phyloP scores from a whole-genome alignment of 1,140 invertebrate species.

The Solenopsis fugax region DNA sequence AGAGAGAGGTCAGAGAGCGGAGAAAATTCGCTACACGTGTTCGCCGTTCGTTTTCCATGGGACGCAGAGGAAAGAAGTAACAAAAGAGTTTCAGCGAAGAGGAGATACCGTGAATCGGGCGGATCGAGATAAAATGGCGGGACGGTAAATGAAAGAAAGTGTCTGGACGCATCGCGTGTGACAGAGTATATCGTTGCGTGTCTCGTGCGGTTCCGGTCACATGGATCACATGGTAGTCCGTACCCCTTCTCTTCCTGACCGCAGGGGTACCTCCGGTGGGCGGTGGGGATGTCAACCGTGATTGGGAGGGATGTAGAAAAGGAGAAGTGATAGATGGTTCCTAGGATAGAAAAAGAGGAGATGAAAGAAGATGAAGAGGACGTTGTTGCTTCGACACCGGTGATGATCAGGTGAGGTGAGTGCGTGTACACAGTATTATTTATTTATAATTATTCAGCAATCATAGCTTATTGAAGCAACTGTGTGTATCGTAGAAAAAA shows the following conservation, averaged over 20 bases:
- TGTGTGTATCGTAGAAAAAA: background rate
- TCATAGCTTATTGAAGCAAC: background rate
- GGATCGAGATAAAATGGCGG: background rate
- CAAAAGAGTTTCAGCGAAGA: background rate
- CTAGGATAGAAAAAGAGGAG: slow-evolving; percentile 53
- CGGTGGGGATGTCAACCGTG: slow-evolving; percentile 67
- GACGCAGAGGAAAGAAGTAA: background rate
- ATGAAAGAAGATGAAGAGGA: slow-evolving; percentile 48
- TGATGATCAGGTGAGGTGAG: slow-evolving; percentile 75
- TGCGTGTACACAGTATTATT: slow-evolving; percentile 48
- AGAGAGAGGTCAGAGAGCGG: slow-evolving; percentile 44
- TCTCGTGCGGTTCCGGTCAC: slow-evolving; percentile 80
- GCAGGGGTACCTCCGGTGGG: slow-evolving; percentile 40
- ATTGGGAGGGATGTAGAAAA: slow-evolving; percentile 50
- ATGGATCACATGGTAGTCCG: slow-evolving; percentile 77
- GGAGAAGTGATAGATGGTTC: slow-evolving; percentile 42
- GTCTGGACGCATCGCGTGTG: slow-evolving; percentile 49
- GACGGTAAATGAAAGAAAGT: slow-evolving; percentile 47
- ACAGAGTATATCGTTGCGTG: slow-evolving; percentile 67
- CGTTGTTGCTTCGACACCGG: slow-evolving; percentile 45
- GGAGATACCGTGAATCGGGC: background rate
- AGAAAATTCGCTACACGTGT: slow-evolving; percentile 51
- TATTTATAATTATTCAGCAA: background rate
- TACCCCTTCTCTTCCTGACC: slow-evolving; percentile 27
- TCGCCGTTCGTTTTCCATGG: slow-evolving; percentile 6